These are phyloP conservation scores for Orgyia antiqua DNA, from an alignment of 2,888 invertebrate species.

Conservation along the genomic window DNA sequence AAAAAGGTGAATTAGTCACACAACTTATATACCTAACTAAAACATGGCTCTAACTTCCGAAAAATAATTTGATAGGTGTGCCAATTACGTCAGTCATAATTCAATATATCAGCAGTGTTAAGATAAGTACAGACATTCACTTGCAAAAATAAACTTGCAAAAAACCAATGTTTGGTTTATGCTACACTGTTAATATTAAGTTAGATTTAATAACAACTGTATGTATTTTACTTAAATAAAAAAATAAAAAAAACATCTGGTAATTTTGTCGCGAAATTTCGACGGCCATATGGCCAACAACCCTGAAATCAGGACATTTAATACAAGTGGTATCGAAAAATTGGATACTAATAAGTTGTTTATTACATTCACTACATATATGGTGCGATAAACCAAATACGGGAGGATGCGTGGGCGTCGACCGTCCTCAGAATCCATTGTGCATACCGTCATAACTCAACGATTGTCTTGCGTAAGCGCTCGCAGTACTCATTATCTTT, in stretches of 20 bases:
- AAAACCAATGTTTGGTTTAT: too few species aligned
- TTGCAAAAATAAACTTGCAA: too few species aligned
- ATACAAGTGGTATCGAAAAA: conserved; percentile 47
- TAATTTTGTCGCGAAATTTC: conserved; percentile 14
- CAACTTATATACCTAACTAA: too few species aligned
- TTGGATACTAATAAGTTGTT: conserved; percentile 48
- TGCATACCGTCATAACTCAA: conserved; percentile 44
- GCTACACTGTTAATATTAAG: too few species aligned
- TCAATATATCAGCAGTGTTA: too few species aligned
- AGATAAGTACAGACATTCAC: not conserved
- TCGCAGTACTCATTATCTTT: conserved; percentile 44
- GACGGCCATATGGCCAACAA: conserved; percentile 43
- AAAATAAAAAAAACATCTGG: conserved; percentile 7
- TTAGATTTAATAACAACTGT: too few species aligned
- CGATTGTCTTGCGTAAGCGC: conserved; percentile 65
- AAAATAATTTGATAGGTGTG: conserved; percentile 13
- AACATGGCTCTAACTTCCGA: conserved; percentile 7
- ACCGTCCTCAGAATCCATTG: conserved; percentile 46
- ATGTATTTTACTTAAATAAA: too few species aligned
- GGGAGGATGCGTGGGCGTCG: conserved; percentile 56
- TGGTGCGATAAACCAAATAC: conserved; percentile 58
- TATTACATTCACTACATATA: conserved; percentile 59
- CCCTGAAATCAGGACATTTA: conserved; percentile 31
- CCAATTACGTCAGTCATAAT: conserved; percentile 19
- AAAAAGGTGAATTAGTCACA: too few species aligned